Evolutionary conservation across 2,113 vertebrate genomes (phyloP), one percentile per base, ranked within the genome.

Genomic region (Sturnira hondurensis): DNA sequence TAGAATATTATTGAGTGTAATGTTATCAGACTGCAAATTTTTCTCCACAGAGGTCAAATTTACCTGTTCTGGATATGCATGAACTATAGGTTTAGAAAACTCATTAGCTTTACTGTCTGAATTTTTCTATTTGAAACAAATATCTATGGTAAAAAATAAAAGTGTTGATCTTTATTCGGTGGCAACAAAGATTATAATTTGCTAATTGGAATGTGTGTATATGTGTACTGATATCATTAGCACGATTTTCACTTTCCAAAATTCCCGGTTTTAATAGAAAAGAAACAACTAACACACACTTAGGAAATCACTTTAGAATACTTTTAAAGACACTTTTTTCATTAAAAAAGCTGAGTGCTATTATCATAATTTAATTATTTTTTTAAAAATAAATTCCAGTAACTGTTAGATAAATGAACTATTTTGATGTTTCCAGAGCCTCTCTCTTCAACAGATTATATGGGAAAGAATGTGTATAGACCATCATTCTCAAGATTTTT

Each of bases 71-170:
- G 9, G 8, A 20, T 88, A 56, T 2, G 87, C 43, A 33, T 74
- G 54, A 41, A 5, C 61, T n/a, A 61, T 1, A 89, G 36, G n/a
- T 50, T 63, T 87, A 52, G 19, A 74, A 74, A 91, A n/a, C 9
- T n/a, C 36, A 82, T 73, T 73, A 63, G 15, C 22, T 54, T 38
- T 61, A 47, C 9, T 63, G 5, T 68, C 63, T 92, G 3, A 38
- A 86, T 54, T 67, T 90, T 97, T 85, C 65, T 63, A 56, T 90
- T 70, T 94, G 63, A 92, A 77, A 74, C 41, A 5, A 83, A 13
- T 83, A 80, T 56, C 33, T n/a, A 26, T 58, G 61, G n/a, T 15
- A 43, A 52, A 63, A 77, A 71, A 63, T 68, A 52, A 43, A 85
- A 61, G n/a, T 88, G 56, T 2, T 14, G 65, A 17, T n/a, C 67